Base-by-base conservation (phyloP, 2,888 invertebrate genomes). In the Argyra leucocephala region DNA sequence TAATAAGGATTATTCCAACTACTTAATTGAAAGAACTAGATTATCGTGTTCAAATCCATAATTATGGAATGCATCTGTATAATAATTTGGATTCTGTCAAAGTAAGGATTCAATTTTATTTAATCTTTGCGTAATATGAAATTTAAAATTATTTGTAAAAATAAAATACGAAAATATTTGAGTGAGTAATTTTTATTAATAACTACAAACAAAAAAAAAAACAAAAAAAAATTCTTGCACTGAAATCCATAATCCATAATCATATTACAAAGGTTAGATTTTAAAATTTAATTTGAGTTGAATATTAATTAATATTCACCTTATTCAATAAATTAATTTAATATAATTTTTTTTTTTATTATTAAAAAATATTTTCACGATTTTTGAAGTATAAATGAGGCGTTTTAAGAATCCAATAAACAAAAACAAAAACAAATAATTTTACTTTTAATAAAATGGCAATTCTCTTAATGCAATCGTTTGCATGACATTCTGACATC, bases 221-320 rank as follows among this genome's bases (percentile, higher is more conserved):
- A n/a, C n/a, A n/a, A n/a, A 12, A 5, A 31, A 31, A 7, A 31
- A 31, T 31, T 7, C 31, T 48, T 15, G 48, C 18, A 48, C 48
- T 48, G 18, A n/a, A n/a, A n/a, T n/a, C n/a, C n/a, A n/a, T n/a
- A n/a, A n/a, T n/a, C n/a, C n/a, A n/a, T n/a, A n/a, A n/a, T n/a
- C n/a, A n/a, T n/a, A 18, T 18, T 1, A 18, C 5, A 48, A 48
- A 48, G 48, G 48, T 48, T 18, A 48, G 48, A 48, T 48, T 9
- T 48, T 15, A 48, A 18, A n/a, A n/a, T n/a, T n/a, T n/a, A n/a
- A 48, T 48, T 48, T 48, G 18, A 48, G 48, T 15, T 48, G 15
- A 48, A 48, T 48, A 48, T 18, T 48, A 48, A 48, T 48, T 48
- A 48, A 48, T 48, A 48, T 48, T 48, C 48, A 48, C 48, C 48